Evolutionary conservation across 2,888 invertebrate species (phyloP).

Genomic region (Hirtodrosophila cameraria): DNA sequence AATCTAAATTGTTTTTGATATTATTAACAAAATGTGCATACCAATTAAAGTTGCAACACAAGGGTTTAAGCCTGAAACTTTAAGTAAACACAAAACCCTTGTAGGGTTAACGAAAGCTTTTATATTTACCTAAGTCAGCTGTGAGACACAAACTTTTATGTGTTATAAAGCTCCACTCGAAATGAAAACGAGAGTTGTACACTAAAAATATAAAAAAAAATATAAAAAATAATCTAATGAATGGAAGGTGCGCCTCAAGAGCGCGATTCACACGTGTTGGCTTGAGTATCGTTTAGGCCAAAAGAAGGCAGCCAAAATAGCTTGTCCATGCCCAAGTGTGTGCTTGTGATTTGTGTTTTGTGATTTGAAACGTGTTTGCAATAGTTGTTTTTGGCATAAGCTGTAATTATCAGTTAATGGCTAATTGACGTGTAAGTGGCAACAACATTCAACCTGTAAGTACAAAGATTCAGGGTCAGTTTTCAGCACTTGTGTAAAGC

Average conservation of each 20-base stretch:
- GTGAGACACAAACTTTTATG: neutral
- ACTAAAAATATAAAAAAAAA: constrained; percentile 9
- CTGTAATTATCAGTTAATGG: constrained; percentile 61
- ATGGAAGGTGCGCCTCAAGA: constrained; percentile 27
- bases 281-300: constrained; percentile 13
- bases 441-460: constrained; percentile 55
- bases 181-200: constrained; percentile 31
- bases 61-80: no score
- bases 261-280: constrained; percentile 41
- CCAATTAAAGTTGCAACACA: no score
- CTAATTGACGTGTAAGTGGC: constrained; percentile 54
- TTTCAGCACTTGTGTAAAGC: neutral
- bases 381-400: constrained; percentile 37
- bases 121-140: neutral
- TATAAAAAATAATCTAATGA: constrained; percentile 24
- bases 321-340: constrained; percentile 30
- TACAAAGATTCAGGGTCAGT: constrained; percentile 58
- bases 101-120: no score
- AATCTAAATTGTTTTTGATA: no score
- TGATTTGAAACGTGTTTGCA: constrained; percentile 57
- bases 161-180: neutral
- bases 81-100: no score
- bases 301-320: constrained; percentile 31
- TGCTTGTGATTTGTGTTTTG: no score
- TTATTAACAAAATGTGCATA: no score